Conservation (phyloP, 1,140 invertebrate species). For the Brachionus sp. region DNA sequence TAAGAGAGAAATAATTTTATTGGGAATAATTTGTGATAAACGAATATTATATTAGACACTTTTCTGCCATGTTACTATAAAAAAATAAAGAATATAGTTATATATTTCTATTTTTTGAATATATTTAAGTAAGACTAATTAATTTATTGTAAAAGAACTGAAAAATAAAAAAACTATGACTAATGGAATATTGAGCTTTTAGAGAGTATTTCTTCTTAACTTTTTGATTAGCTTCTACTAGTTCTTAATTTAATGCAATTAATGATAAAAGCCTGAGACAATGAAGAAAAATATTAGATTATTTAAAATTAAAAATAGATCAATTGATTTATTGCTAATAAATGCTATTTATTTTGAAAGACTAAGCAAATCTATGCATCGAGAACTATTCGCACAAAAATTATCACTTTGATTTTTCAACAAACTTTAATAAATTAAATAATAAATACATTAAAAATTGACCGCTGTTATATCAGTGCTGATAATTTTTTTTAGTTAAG, state of each 20-base stretch:
- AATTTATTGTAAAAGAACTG: conserved; percentile 16
- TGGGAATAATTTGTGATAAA: conserved; percentile 30
- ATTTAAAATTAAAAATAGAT: conserved; percentile 15
- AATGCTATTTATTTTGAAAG: background rate
- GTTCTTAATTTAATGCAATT: conserved; percentile 39
- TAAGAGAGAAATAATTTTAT: conserved; percentile 36
- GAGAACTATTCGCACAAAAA: too few relatives aligned
- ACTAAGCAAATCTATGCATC: background rate
- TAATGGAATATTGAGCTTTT: background rate
- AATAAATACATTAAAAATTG: too few relatives aligned
- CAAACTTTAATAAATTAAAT: too few relatives aligned
- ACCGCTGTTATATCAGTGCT: too few relatives aligned
- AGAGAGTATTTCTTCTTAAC: background rate
- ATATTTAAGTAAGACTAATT: background rate
- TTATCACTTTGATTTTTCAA: too few relatives aligned
- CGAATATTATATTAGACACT: conserved; percentile 35
- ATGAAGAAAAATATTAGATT: background rate
- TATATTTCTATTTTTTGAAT: background rate
- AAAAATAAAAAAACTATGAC: background rate
- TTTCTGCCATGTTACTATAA: background rate
- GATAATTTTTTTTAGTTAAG: too few relatives aligned
- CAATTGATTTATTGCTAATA: background rate
- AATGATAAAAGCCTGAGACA: background rate
- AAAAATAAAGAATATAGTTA: background rate
- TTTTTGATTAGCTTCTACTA: background rate